phyloP scores from a whole-genome alignment of 2,888 invertebrate species.

The Yponomeuta cagnagella region DNA sequence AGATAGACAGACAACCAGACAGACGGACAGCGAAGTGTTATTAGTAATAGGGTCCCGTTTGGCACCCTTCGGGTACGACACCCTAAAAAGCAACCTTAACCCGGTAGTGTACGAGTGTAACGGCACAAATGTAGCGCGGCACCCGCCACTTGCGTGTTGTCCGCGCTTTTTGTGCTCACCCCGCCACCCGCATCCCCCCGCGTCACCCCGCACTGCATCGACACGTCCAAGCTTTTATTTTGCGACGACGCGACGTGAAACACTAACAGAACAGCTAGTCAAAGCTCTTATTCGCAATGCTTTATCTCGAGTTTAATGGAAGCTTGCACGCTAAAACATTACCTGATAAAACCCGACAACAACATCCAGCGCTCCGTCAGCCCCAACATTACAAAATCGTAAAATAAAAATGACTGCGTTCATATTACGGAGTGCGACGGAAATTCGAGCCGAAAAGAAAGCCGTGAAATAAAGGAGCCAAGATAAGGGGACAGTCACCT shows the following conservation, averaged over 20 bases:
- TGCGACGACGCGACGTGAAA: not conserved
- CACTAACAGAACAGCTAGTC: not conserved
- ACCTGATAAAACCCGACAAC: slow-evolving; percentile 23
- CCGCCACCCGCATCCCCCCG: slow-evolving; percentile 14
- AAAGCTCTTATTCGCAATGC: slow-evolving; percentile 17
- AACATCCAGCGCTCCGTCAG: slow-evolving; percentile 23
- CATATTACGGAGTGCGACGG: slow-evolving; percentile 37
- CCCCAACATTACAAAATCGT: slow-evolving; percentile 45
- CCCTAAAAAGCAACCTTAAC: not conserved
- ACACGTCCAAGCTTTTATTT: slow-evolving; percentile 17
- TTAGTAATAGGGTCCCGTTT: no score
- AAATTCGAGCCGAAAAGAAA: slow-evolving; percentile 42
- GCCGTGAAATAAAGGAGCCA: slow-evolving; percentile 45
- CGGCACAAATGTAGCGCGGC: slow-evolving; percentile 18
- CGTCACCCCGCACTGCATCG: slow-evolving; percentile 17
- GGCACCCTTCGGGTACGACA: no score
- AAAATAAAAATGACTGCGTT: slow-evolving; percentile 47
- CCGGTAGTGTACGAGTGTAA: not conserved
- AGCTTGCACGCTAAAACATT: slow-evolving; percentile 25
- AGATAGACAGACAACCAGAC: no score
- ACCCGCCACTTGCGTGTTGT: slow-evolving; percentile 30
- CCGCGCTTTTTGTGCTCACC: slow-evolving; percentile 26
- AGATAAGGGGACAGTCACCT: slow-evolving; percentile 42
- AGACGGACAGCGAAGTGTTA: no score
- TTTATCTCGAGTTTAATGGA: slow-evolving; percentile 25